A percentile compares a stretch with the other conserved stretches of the same genome.
These are phyloP conservation scores for Fistularia commersonii DNA, from an alignment of 2,797 vertebrate species.

Conservation along the genomic window DNA sequence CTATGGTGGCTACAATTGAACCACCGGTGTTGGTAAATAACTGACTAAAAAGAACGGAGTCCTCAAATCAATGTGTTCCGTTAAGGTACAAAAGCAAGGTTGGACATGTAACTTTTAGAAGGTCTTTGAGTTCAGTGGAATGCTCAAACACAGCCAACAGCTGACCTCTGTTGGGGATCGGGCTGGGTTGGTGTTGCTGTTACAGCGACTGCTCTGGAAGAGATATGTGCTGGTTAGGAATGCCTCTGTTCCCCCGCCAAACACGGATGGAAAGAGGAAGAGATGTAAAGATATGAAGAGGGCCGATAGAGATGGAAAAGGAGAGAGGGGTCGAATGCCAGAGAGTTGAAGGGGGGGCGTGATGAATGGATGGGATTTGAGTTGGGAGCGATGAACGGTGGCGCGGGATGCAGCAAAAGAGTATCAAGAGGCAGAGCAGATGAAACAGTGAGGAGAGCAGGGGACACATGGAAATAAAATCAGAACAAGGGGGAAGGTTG, in stretches of 20 bases:
- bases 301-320: conserved; percentile 17
- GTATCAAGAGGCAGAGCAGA: conserved; percentile 4
- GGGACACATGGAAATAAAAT: conserved; percentile 7
- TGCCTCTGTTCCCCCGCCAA: conserved; percentile 64
- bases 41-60: conserved; percentile 1
- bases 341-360: conserved; percentile 8
- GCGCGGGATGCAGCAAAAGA: background rate
- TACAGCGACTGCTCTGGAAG: conserved; percentile 32
- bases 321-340: conserved; percentile 30
- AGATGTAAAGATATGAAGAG: conserved; percentile 34
- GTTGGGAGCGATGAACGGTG: conserved; percentile 1
- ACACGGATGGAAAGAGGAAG: conserved; percentile 30
- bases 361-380: conserved; percentile 20
- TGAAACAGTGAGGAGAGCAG: conserved; percentile 1
- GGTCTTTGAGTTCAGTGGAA: conserved; percentile 41
- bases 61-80: conserved; percentile 6
- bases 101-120: conserved; percentile 32
- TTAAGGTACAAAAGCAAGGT: conserved; percentile 29
- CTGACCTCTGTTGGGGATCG: conserved; percentile 44
- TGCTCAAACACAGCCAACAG: conserved; percentile 29
- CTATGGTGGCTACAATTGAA: background rate
- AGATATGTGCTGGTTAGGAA: conserved; percentile 69
- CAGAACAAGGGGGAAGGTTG: background rate
- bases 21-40: conserved; percentile 8
- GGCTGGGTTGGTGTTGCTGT: conserved; percentile 12